phyloP scores from a whole-genome alignment of 2,888 invertebrate genomes.

The Melinopterus prodromus region DNA sequence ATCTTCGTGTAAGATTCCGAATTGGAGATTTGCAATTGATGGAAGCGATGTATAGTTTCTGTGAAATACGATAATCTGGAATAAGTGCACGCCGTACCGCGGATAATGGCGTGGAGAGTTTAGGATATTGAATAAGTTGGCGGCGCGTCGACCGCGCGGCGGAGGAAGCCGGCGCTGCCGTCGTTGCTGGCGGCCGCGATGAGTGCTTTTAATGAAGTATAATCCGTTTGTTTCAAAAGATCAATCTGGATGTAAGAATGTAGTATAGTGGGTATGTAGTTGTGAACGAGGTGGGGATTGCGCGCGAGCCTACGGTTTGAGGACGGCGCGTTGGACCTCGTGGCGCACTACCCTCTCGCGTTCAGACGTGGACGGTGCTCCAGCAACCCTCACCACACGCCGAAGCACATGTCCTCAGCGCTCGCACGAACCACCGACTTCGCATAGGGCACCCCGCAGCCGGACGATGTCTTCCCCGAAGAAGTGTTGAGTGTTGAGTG shows the following conservation, averaged over 20 bases:
- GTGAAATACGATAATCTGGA: constrained; percentile 5
- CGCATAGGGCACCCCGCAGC: background rate
- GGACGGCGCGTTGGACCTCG: constrained; percentile 57
- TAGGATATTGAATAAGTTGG: constrained; percentile 40
- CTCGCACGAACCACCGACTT: background rate
- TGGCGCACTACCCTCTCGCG: constrained; percentile 56
- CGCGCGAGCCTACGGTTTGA: constrained; percentile 53
- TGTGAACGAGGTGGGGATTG: constrained; percentile 48
- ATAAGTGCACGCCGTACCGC: constrained; percentile 8
- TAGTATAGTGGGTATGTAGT: constrained; percentile 45
- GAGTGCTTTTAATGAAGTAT: constrained; percentile 43
- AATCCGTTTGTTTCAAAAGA: constrained; percentile 44
- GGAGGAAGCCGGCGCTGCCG: background rate
- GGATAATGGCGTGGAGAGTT: constrained; percentile 23
- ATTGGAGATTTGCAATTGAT: no score
- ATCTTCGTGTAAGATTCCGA: no score
- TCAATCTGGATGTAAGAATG: constrained; percentile 50
- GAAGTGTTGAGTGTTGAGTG: constrained; percentile 17
- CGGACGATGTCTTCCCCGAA: background rate
- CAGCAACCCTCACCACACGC: constrained; percentile 37
- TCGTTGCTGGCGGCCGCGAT: constrained; percentile 15
- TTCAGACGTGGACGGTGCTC: constrained; percentile 53
- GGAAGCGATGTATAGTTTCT: background rate
- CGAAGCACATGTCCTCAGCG: constrained; percentile 41
- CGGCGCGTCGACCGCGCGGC: constrained; percentile 14